These are phyloP conservation scores for Borostomias antarcticus DNA, from an alignment of 2,797 vertebrate genomes.

Conservation along the genomic window DNA sequence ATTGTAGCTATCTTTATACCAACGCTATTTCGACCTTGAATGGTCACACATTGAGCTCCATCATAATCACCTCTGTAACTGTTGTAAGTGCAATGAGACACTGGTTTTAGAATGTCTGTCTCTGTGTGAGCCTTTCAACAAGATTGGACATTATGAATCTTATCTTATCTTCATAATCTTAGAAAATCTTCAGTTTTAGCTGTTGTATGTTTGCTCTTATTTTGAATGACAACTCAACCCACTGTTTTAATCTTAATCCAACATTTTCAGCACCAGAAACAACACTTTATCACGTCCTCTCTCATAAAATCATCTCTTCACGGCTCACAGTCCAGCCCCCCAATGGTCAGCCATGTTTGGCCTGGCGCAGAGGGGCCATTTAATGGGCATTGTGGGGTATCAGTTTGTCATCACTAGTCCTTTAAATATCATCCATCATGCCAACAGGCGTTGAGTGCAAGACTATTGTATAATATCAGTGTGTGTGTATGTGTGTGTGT, in stretches of 20 bases:
- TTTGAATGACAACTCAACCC: slow-evolving; percentile 30
- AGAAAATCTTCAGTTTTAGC: too few species aligned
- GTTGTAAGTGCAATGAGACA: too few species aligned
- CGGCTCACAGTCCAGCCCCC: slow-evolving; percentile 51
- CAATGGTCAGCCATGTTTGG: slow-evolving; percentile 36
- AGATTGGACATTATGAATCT: too few species aligned
- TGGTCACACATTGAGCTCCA: too few species aligned
- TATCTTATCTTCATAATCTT: too few species aligned
- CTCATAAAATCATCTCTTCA: background rate
- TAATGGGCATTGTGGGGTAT: slow-evolving; percentile 18
- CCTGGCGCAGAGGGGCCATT: slow-evolving; percentile 23
- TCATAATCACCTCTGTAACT: too few species aligned
- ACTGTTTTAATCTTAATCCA: slow-evolving; percentile 44
- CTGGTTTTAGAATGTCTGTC: background rate
- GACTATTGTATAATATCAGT: too few species aligned
- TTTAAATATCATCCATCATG: slow-evolving; percentile 1
- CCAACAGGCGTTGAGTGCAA: background rate
- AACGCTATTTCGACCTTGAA: too few species aligned
- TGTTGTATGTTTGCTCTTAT: too few species aligned
- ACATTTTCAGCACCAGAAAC: slow-evolving; percentile 43
- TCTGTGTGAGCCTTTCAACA: background rate
- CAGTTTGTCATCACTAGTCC: background rate
- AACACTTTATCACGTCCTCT: slow-evolving; percentile 55
- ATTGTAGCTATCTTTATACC: too few species aligned
- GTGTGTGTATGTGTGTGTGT: too few species aligned